A percentile compares a stretch with the other conserved stretches of the same genome.
These are phyloP conservation scores for Phortica okadai DNA, from an alignment of 2,888 invertebrate genomes.

Conservation along the genomic window DNA sequence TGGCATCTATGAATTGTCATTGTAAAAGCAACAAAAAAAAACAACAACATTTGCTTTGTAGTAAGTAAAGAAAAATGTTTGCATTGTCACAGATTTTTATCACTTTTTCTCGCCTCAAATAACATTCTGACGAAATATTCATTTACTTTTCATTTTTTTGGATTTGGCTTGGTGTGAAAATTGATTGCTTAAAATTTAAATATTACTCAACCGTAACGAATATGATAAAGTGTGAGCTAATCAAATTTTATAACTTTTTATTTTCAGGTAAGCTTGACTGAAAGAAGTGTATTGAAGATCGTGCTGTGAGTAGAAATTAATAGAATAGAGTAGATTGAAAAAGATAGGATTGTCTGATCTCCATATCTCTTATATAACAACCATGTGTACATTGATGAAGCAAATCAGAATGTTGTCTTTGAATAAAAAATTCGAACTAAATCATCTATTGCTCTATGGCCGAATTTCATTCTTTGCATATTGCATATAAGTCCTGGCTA, in stretches of 20 bases:
- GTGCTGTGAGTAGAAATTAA: too few species aligned
- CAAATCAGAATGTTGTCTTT: too few species aligned
- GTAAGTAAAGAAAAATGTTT: conserved; percentile 8
- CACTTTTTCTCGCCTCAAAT: conserved; percentile 17
- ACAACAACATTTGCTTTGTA: conserved; percentile 7
- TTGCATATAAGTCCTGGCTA: too few species aligned
- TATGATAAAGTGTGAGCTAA: not conserved
- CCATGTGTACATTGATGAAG: too few species aligned
- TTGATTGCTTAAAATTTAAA: conserved; percentile 22
- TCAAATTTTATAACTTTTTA: conserved; percentile 7
- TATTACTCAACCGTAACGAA: conserved; percentile 17
- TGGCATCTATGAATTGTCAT: conserved; percentile 23
- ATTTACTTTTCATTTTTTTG: not conserved
- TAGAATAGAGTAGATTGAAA: too few species aligned
- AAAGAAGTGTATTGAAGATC: not conserved
- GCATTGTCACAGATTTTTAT: conserved; percentile 32
- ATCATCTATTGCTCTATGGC: too few species aligned
- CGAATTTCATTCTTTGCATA: too few species aligned
- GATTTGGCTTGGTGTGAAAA: conserved; percentile 15
- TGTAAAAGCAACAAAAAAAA: not conserved
- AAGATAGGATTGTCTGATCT: too few species aligned
- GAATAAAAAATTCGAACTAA: too few species aligned
- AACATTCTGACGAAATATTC: conserved; percentile 12
- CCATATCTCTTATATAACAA: too few species aligned
- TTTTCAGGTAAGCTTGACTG: conserved; percentile 10